Conservation (phyloP, 1,140 invertebrate genomes). For the Trachymyrmex cornetzi region DNA sequence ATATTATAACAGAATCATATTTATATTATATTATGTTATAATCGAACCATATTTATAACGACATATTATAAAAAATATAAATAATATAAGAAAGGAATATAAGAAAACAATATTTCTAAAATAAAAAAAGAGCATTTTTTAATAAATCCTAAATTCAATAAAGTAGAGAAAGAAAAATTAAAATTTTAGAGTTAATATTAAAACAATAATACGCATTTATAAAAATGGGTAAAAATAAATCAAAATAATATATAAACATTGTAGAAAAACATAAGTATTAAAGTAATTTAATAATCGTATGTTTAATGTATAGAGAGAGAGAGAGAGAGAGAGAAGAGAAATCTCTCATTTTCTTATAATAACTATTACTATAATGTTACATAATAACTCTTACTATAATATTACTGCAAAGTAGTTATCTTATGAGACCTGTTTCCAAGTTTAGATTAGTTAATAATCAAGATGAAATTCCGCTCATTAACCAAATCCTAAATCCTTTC, state of each 20-base stretch:
- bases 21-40: too few species aligned
- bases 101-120: not conserved
- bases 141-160: not conserved
- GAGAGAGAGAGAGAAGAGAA: not conserved
- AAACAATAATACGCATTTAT: not conserved
- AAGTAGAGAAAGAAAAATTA: not conserved
- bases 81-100: not conserved
- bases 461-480: slow-evolving; percentile 3
- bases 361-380: not conserved
- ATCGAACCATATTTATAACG: not conserved
- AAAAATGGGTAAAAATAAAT: not conserved
- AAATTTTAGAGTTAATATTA: not conserved
- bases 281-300: not conserved
- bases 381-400: not conserved
- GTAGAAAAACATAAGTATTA: not conserved
- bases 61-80: not conserved
- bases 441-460: slow-evolving; percentile 17
- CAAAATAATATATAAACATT: not conserved
- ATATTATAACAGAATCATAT: not conserved
- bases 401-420: not conserved
- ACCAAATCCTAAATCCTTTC: slow-evolving; percentile 8
- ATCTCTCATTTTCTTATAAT: not conserved
- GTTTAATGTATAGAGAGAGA: not conserved
- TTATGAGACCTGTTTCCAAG: slow-evolving; percentile 1
- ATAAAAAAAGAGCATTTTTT: not conserved